These are phyloP conservation scores for Sisyra nigra DNA, from an alignment of 2,888 invertebrate species.

Conservation along the genomic window DNA sequence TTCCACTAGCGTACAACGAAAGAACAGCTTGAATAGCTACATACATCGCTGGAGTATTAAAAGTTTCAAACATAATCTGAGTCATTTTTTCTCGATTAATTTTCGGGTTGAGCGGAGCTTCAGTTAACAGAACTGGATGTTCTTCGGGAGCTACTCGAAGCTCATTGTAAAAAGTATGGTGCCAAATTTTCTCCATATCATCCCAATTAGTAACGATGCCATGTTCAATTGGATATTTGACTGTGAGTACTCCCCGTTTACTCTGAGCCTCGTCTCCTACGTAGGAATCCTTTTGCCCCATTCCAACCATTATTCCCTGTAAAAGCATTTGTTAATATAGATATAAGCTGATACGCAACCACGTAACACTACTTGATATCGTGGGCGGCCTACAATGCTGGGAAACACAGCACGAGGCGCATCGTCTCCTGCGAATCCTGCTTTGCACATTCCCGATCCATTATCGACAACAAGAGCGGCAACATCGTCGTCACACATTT, in stretches of 20 bases:
- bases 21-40: constrained; percentile 89
- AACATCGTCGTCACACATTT: constrained; percentile 85
- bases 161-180: constrained; percentile 97
- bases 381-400: constrained; percentile 84
- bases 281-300: constrained; percentile 95
- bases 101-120: constrained; percentile 78
- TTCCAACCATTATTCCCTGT: constrained; percentile 84
- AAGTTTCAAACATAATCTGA: constrained; percentile 86
- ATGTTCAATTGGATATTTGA: constrained; percentile 94
- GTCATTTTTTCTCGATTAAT: constrained; percentile 85
- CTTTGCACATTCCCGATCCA: constrained; percentile 97
- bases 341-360: background rate
- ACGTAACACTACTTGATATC: constrained; percentile 42
- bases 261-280: constrained; percentile 94
- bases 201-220: constrained; percentile 98
- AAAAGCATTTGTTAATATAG: background rate
- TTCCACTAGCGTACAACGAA: constrained; percentile 85
- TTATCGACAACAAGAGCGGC: constrained; percentile 90
- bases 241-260: constrained; percentile 88
- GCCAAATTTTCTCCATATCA: constrained; percentile 98
- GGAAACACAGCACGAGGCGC: constrained; percentile 92
- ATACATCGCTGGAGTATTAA: constrained; percentile 89
- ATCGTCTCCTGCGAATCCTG: constrained; percentile 91
- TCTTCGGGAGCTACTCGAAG: constrained; percentile 89
- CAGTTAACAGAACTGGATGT: constrained; percentile 74